phyloP scores from a whole-genome alignment of 2,888 invertebrate species.

The Ypsolopha scabrella region DNA sequence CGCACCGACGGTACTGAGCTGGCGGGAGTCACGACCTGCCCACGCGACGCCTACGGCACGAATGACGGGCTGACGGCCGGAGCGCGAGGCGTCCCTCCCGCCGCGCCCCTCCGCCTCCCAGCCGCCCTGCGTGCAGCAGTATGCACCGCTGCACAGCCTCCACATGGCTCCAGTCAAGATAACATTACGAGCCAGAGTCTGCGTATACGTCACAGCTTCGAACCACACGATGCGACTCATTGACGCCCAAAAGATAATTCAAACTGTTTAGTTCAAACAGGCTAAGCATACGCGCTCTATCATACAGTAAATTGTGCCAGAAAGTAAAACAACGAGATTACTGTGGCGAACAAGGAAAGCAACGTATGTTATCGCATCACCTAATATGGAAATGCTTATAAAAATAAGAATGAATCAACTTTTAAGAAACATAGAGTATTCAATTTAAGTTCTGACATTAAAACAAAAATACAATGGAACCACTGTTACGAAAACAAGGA shows the following conservation, averaged over 20 bases:
- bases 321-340: background rate
- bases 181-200: constrained; percentile 23
- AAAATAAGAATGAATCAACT: too few species aligned
- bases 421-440: too few species aligned
- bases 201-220: constrained; percentile 28
- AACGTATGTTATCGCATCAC: background rate
- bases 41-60: constrained; percentile 39
- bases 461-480: too few species aligned
- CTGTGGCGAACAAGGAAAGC: background rate
- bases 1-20: constrained; percentile 20
- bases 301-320: background rate
- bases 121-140: constrained; percentile 39
- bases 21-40: constrained; percentile 23
- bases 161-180: constrained; percentile 48
- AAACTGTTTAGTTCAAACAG: constrained; percentile 38
- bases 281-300: constrained; percentile 8
- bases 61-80: constrained; percentile 13
- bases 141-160: constrained; percentile 42
- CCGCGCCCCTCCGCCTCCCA: constrained; percentile 15
- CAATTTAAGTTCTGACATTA: too few species aligned
- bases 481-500: too few species aligned
- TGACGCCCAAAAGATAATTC: constrained; percentile 44
- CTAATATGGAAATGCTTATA: background rate
- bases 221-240: constrained; percentile 41
- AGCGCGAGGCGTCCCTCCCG: constrained; percentile 21